These are phyloP conservation scores for Esox niger DNA, from an alignment of 2,113 vertebrate genomes.

Conservation along the genomic window DNA sequence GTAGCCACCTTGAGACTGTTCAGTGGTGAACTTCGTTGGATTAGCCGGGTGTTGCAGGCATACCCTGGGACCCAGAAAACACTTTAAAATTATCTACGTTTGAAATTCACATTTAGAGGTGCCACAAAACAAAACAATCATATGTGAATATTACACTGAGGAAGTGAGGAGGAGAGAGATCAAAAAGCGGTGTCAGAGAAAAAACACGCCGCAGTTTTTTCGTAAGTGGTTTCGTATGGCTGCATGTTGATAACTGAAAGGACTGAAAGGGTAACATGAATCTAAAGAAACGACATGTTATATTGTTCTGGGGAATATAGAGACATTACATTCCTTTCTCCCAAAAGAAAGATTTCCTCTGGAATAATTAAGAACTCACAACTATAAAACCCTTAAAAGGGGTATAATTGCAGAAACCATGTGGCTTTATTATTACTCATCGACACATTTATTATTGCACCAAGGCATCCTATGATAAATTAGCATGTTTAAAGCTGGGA, in stretches of 20 bases:
- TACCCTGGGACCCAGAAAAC: slow-evolving; percentile 28
- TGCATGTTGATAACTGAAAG: not conserved
- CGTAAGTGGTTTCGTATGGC: not conserved
- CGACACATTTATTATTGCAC: not conserved
- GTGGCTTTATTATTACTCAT: not conserved
- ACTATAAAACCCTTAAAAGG: not conserved
- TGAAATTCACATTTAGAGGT: slow-evolving; percentile 29
- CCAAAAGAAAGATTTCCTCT: not conserved
- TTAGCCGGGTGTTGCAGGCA: slow-evolving; percentile 22
- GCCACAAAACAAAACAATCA: slow-evolving; percentile 19
- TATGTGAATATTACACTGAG: slow-evolving; percentile 8
- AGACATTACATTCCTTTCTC: slow-evolving; percentile 4
- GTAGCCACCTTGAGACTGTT: slow-evolving; percentile 33
- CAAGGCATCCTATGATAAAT: not conserved
- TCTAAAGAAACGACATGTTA: slow-evolving; percentile 10
- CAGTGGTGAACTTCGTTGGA: slow-evolving; percentile 20
- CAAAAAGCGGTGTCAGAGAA: slow-evolving; percentile 10
- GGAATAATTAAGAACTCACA: not conserved
- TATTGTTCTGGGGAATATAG: slow-evolving; percentile 3
- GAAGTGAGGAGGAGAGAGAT: slow-evolving; percentile 7
- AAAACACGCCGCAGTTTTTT: too few relatives aligned
- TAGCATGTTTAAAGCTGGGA: not conserved
- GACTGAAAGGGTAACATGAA: slow-evolving; percentile 10
- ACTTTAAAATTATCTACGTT: slow-evolving; percentile 29
- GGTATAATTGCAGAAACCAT: not conserved